Evolutionary conservation across 2,113 vertebrate genomes (phyloP).

Genomic region (Clupea harengus): DNA sequence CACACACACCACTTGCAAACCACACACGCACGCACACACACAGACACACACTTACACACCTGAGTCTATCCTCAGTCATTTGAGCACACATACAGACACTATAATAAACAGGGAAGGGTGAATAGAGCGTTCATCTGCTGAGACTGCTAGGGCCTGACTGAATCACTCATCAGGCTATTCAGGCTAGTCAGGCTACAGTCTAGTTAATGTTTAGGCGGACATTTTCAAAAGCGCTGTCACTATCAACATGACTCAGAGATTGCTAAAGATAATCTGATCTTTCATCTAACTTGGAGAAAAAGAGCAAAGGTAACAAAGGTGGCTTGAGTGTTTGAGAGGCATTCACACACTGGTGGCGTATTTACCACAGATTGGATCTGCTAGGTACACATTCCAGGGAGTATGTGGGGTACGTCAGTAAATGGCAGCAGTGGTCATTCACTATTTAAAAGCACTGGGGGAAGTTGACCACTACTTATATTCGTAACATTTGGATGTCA

Average conservation of each 20-base stretch:
- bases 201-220: not conserved
- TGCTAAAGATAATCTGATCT: not conserved
- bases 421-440: not conserved
- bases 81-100: not conserved
- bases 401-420: not conserved
- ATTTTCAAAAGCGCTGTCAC: not conserved
- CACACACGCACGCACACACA: not conserved
- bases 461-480: not conserved
- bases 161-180: not conserved
- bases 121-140: no score
- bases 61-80: not conserved
- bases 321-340: not conserved
- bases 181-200: not conserved
- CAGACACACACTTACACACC: slow-evolving; percentile 24
- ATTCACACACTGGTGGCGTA: not conserved
- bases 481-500: not conserved
- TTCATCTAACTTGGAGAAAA: not conserved
- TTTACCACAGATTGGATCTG: not conserved
- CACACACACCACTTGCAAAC: no score
- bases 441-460: not conserved
- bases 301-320: not conserved
- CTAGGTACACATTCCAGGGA: not conserved
- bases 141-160: no score
- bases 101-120: not conserved
- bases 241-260: not conserved